phyloP scores from a whole-genome alignment of 1,140 invertebrate species.

The Thereuonema tuberculata region DNA sequence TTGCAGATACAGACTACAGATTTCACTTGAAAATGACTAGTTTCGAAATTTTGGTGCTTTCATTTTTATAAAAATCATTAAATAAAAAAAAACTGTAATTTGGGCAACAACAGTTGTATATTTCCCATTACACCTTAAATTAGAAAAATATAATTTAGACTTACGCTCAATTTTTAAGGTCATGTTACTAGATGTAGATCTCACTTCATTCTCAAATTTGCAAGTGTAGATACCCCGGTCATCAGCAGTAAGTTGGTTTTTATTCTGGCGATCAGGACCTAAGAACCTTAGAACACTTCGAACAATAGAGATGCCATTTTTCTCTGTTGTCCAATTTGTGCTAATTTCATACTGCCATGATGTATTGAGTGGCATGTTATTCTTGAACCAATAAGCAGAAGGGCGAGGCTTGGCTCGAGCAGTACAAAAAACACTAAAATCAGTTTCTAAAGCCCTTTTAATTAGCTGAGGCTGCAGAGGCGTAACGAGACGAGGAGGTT shows the following conservation, averaged over 20 bases:
- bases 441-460: slow-evolving; percentile 55
- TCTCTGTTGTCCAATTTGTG: slow-evolving; percentile 54
- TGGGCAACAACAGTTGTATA: no score
- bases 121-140: no score
- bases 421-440: slow-evolving; percentile 64
- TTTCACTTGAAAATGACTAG: no score
- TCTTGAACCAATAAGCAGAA: slow-evolving; percentile 68
- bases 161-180: slow-evolving; percentile 76
- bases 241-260: slow-evolving; percentile 58
- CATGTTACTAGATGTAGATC: slow-evolving; percentile 61
- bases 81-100: no score
- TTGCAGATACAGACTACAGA: no score
- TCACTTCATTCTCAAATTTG: slow-evolving; percentile 76
- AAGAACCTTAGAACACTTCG: slow-evolving; percentile 66
- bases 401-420: slow-evolving; percentile 77
- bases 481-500: slow-evolving; percentile 64
- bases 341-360: slow-evolving; percentile 50
- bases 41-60: no score
- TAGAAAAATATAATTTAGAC: no score
- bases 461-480: slow-evolving; percentile 52
- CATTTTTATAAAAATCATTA: no score
- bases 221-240: slow-evolving; percentile 78
- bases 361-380: slow-evolving; percentile 52
- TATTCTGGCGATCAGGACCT: slow-evolving; percentile 54
- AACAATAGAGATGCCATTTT: slow-evolving; percentile 56